These are phyloP conservation scores for Montipora capitata DNA, from an alignment of 92 coral and sea anemone species.

Conservation along the genomic window DNA sequence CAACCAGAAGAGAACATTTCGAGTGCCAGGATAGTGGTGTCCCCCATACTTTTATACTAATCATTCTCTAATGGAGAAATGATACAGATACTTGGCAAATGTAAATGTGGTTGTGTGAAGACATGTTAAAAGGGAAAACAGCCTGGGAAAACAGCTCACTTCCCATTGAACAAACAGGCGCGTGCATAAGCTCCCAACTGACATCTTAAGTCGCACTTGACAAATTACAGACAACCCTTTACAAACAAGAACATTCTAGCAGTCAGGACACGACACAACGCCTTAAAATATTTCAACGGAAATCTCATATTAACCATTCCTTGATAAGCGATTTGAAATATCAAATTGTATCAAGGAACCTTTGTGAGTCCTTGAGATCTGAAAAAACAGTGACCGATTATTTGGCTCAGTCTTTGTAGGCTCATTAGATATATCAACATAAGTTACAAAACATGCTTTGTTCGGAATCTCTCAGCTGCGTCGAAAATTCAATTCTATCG, in stretches of 20 bases:
- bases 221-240: no score
- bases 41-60: no score
- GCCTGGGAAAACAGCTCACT: no score
- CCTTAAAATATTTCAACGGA: background rate
- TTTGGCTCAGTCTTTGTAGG: background rate
- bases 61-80: no score
- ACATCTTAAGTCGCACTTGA: no score
- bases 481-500: background rate
- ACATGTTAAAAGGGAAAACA: no score
- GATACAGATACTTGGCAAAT: no score
- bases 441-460: background rate
- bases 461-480: background rate
- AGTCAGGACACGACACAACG: background rate
- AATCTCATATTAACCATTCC: slow-evolving; percentile 14
- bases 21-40: no score
- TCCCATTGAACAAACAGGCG: no score
- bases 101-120: no score
- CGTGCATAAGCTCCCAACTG: no score
- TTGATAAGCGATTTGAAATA: background rate
- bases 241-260: background rate
- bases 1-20: no score
- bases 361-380: background rate
- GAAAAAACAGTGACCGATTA: background rate
- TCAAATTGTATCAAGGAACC: slow-evolving; percentile 47
- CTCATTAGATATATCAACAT: background rate